Evolutionary conservation across 1,140 invertebrate genomes (phyloP), one percentile per base, ranked within the genome.

Genomic region (Zaprionus camerounensis): DNA sequence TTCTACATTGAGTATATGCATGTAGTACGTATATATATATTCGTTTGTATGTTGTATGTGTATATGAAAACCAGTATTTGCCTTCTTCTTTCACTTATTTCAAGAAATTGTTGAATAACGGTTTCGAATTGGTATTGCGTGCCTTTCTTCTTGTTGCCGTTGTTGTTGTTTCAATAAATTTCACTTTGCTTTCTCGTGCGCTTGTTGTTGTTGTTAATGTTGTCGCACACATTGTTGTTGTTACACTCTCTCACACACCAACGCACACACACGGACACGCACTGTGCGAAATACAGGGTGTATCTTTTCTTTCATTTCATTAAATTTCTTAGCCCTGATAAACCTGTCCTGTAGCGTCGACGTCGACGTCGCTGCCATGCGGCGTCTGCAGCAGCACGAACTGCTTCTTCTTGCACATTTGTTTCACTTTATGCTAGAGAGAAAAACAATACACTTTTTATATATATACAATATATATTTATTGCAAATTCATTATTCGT

Each of bases 71-170:
- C 84, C 84, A 87, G 85, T 88, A 88, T 90, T 90, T 87, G 74
- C 79, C 80, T 87, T 82, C 81, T 84, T 84, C 85, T 88, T 88
- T 88, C 85, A 90, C 84, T 87, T 88, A 87, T 88, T 84, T 81
- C 78, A 88, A 83, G 81, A 88, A 87, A 88, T 79, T 87, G 84
- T 87, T 87, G 78, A 87, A 88, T 84, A 87, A 87, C 84, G 84
- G 84, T 88, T 88, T 90, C 44, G 36, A 71, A 71, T 71, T 59
- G 41, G 59, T 75, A 71, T 75, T 69, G 71, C 66, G 64, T 64
- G 75, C 77, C 73, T 74, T 75, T 78, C 51, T 72, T 53, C 44
- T 69, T 74, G 57, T 68, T 76, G 71, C 69, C 72, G 67, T 51
- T 68, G 57, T 36, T 75, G 57, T 78, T 76, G 62, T 79, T 82